phyloP scores from a whole-genome alignment of 2,113 vertebrate species.

The Otocyon megalotis region DNA sequence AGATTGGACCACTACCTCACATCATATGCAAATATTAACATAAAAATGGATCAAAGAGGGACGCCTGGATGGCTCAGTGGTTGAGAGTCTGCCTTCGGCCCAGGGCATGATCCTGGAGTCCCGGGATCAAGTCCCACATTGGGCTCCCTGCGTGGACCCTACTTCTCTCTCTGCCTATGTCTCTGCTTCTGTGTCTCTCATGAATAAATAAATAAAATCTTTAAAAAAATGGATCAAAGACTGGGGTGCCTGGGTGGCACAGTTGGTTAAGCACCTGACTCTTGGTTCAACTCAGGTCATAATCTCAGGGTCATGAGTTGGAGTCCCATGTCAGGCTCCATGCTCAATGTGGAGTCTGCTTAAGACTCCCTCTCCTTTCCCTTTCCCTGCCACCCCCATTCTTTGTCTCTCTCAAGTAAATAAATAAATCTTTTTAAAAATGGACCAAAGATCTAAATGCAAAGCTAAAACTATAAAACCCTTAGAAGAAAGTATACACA shows the following conservation, averaged over 20 bases:
- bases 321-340: not conserved
- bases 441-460: not conserved
- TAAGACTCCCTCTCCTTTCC: not conserved
- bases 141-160: too few relatives aligned
- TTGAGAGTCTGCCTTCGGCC: too few relatives aligned
- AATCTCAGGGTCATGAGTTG: not conserved
- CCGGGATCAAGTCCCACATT: too few relatives aligned
- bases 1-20: not conserved
- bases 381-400: too few relatives aligned
- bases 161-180: too few relatives aligned
- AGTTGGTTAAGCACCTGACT: not conserved
- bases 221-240: not conserved
- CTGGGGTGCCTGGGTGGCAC: not conserved
- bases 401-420: not conserved
- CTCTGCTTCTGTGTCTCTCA: too few relatives aligned
- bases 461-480: conserved; percentile 6
- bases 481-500: not conserved
- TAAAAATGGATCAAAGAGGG: not conserved
- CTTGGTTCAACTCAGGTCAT: not conserved
- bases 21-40: conserved; percentile 22
- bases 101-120: too few relatives aligned
- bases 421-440: not conserved
- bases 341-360: not conserved
- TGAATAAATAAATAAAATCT: too few relatives aligned
- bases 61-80: too few relatives aligned